A percentile compares a stretch with the other conserved stretches of the same genome.
These are phyloP conservation scores for Nasonia giraulti DNA, from an alignment of 1,140 invertebrate species.

Conservation along the genomic window DNA sequence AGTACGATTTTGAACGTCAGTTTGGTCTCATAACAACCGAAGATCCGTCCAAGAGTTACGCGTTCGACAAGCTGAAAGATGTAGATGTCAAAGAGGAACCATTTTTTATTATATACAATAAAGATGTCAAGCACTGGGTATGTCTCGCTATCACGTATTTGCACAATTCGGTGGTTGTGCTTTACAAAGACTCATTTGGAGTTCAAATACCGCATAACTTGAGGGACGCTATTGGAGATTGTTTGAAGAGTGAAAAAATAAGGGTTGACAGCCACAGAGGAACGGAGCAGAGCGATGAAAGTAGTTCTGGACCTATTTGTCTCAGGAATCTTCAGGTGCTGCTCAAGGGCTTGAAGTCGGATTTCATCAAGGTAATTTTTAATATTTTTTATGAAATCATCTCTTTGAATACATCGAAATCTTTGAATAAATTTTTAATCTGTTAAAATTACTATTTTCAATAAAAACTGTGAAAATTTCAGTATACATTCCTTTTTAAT, in stretches of 20 bases:
- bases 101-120: constrained; percentile 28
- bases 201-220: constrained; percentile 27
- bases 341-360: constrained; percentile 45
- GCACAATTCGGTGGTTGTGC: constrained; percentile 33
- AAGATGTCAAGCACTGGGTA: constrained; percentile 39
- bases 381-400: background rate
- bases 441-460: background rate
- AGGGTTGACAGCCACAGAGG: constrained; percentile 43
- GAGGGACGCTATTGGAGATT: constrained; percentile 32
- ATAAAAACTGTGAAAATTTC: no score
- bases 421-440: background rate
- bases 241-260: constrained; percentile 3
- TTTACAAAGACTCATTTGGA: constrained; percentile 47
- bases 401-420: background rate
- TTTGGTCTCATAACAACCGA: constrained; percentile 24
- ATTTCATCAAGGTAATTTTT: constrained; percentile 31
- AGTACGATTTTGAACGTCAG: constrained; percentile 35
- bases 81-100: background rate
- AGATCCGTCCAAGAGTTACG: constrained; percentile 9
- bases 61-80: background rate
- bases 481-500: no score
- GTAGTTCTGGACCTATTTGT: constrained; percentile 46
- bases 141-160: constrained; percentile 36
- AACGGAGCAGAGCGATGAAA: constrained; percentile 46
- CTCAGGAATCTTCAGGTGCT: constrained; percentile 46